A percentile compares a stretch with the other conserved stretches of the same genome.
Conservation (phyloP, 2,888 invertebrate genomes). For the Drosophila barbarae region DNA sequence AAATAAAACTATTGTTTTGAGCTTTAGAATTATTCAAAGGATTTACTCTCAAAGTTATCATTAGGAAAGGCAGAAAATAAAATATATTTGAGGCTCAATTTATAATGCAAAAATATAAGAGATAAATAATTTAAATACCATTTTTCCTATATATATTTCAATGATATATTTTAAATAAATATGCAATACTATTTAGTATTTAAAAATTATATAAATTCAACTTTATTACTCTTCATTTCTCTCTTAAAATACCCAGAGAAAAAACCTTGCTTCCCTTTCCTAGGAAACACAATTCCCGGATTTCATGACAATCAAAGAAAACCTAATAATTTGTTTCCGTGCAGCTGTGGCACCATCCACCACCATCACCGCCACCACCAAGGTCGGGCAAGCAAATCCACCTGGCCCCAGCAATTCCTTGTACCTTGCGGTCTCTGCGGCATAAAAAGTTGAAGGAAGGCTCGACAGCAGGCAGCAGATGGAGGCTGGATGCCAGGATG, state of each 20-base stretch:
- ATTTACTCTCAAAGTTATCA: not conserved
- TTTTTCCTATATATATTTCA: too few species aligned
- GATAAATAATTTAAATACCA: too few species aligned
- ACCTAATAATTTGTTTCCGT: constrained; percentile 1
- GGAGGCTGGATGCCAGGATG: constrained; percentile 2
- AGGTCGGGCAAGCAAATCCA: constrained; percentile 46
- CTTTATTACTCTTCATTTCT: too few species aligned
- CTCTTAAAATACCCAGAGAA: too few species aligned
- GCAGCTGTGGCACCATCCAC: constrained; percentile 21
- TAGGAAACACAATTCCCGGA: not conserved
- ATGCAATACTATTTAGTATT: not conserved
- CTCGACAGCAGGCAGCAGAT: constrained; percentile 1
- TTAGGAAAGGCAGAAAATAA: too few species aligned
- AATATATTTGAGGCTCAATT: too few species aligned
- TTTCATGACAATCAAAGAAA: not conserved
- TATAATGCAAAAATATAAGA: too few species aligned
- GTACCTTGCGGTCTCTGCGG: constrained; percentile 14
- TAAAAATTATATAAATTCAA: too few species aligned
- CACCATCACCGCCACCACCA: constrained; percentile 40
- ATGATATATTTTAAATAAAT: too few species aligned
- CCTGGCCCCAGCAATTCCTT: constrained; percentile 41
- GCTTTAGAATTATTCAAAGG: not conserved
- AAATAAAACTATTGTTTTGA: not conserved
- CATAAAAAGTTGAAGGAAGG: constrained; percentile 22
- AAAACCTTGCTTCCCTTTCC: too few species aligned